Evolutionary conservation across 1,140 invertebrate genomes (phyloP).

Genomic region (Solenopsis invicta): DNA sequence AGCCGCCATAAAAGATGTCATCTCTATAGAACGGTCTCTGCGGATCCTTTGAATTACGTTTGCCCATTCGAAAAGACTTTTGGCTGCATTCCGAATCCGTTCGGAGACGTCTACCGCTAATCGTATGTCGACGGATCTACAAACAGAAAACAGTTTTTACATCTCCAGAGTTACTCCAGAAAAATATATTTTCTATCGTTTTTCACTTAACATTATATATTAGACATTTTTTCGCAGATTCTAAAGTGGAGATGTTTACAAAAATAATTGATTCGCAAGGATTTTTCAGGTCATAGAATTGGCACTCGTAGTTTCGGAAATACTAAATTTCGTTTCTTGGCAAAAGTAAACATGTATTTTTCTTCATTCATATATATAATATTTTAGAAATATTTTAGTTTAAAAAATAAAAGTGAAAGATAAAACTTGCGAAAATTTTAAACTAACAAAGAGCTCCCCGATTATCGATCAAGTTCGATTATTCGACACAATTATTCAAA

Average conservation of each 20-base stretch:
- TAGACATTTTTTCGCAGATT: neutral
- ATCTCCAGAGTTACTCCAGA: neutral
- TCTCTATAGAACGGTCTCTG: constrained; percentile 93
- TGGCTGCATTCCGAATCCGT: constrained; percentile 84
- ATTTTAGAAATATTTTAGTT: constrained; percentile 5
- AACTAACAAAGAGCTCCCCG: neutral
- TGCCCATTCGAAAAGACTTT: constrained; percentile 80
- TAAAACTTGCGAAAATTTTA: neutral
- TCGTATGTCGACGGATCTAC: constrained; percentile 89
- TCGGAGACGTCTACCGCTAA: constrained; percentile 86
- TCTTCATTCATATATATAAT: neutral
- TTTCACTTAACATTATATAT: neutral
- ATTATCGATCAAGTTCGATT: neutral
- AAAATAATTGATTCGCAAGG: neutral
- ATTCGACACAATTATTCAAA: neutral
- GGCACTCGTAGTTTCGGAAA: neutral
- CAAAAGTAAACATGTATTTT: constrained; percentile 25
- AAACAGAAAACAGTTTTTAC: constrained; percentile 30
- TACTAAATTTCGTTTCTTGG: constrained; percentile 41
- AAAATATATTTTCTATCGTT: neutral
- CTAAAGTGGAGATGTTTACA: neutral
- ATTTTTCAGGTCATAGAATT: constrained; percentile 40
- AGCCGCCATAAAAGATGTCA: constrained; percentile 96
- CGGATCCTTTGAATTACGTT: constrained; percentile 82
- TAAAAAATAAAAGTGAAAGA: constrained; percentile 1